Evolutionary conservation across 2,797 vertebrate genomes (phyloP).

Genomic region (Enteromius fasciolatus): DNA sequence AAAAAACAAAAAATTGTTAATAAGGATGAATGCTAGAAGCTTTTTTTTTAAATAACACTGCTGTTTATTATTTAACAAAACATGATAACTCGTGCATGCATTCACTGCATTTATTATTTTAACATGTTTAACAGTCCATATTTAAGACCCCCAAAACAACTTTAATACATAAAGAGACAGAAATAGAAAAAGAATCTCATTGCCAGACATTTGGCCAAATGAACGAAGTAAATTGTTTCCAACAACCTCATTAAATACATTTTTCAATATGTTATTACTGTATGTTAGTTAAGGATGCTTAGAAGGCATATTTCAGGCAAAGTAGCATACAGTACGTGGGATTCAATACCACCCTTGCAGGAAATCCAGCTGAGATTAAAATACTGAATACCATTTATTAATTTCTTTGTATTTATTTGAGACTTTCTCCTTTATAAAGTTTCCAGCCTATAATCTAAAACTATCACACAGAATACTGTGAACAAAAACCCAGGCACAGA

Average conservation of each 20-base stretch:
- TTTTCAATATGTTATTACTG: not conserved
- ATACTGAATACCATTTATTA: conserved; percentile 8
- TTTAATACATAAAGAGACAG: not conserved
- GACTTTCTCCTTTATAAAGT: not conserved
- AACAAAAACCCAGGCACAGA: conserved; percentile 18
- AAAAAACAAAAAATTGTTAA: no score
- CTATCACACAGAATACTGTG: conserved; percentile 27
- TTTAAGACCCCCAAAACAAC: not conserved
- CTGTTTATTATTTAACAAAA: not conserved
- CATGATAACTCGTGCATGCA: not conserved
- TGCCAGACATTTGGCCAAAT: not conserved
- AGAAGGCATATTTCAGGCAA: not conserved
- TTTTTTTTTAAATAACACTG: not conserved
- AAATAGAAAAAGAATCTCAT: not conserved
- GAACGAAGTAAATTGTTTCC: not conserved
- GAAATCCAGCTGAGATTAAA: conserved; percentile 18
- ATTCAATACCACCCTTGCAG: not conserved
- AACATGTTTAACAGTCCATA: not conserved
- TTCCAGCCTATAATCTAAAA: conserved; percentile 14
- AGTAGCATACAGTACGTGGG: not conserved
- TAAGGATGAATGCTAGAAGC: no score
- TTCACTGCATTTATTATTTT: not conserved
- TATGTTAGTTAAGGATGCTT: not conserved
- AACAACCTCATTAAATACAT: not conserved
- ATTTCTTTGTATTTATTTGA: conserved; percentile 16